Percentiles rank a stretch among this genome's conserved stretches.
Evolutionary conservation across 2,888 invertebrate genomes (phyloP).

Genomic region (Erannis defoliaria): DNA sequence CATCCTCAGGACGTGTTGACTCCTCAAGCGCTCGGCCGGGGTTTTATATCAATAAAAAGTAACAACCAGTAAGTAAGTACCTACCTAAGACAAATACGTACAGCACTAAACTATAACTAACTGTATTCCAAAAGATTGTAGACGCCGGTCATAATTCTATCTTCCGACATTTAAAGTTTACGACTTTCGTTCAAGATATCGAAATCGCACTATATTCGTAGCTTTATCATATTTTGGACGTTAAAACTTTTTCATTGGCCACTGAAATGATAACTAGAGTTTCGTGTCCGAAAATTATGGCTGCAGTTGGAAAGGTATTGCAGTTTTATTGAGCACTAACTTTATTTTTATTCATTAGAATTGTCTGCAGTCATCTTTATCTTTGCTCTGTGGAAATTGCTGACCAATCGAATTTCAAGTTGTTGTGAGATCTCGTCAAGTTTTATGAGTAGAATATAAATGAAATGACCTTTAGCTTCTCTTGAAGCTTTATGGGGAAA

Average conservation of each 20-base stretch:
- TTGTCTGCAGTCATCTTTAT: slow-evolving; percentile 7
- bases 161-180: slow-evolving; percentile 38
- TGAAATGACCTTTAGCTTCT: neutral
- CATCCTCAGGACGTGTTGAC: no score
- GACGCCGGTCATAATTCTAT: slow-evolving; percentile 50
- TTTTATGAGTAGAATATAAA: slow-evolving; percentile 5
- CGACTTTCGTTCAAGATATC: slow-evolving; percentile 52
- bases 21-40: no score
- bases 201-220: slow-evolving; percentile 56
- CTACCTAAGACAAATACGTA: neutral
- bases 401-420: slow-evolving; percentile 10
- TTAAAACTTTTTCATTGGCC: slow-evolving; percentile 77
- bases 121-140: slow-evolving; percentile 46
- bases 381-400: slow-evolving; percentile 11
- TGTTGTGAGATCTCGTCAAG: slow-evolving; percentile 9
- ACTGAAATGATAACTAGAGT: slow-evolving; percentile 61
- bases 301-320: slow-evolving; percentile 40
- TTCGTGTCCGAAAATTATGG: slow-evolving; percentile 52
- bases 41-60: no score
- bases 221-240: slow-evolving; percentile 60
- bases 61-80: no score
- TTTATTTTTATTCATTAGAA: slow-evolving; percentile 10
- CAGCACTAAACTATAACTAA: slow-evolving; percentile 47
- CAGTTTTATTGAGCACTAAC: slow-evolving; percentile 41
- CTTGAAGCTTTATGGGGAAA: neutral